Evolutionary conservation across 2,797 vertebrate genomes (phyloP).

Genomic region (Microctenopoma stevenorrisi): DNA sequence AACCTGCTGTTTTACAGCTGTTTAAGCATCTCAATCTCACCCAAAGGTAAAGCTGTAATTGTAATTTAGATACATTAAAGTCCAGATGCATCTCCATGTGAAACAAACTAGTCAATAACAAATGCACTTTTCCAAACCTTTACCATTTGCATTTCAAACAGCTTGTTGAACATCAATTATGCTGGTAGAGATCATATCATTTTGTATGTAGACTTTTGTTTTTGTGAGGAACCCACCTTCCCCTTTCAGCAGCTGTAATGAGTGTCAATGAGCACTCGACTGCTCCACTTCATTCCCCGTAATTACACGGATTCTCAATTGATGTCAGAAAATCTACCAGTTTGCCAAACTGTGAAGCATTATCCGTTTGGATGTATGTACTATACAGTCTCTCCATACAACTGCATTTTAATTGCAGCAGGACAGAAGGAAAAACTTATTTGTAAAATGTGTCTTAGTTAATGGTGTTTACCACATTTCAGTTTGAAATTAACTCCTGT

Average conservation of each 20-base stretch:
- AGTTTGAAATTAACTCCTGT: constrained; percentile 32
- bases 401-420: no score
- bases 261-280: constrained; percentile 49
- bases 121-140: not conserved
- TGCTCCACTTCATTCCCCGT: constrained; percentile 28
- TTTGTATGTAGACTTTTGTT: not conserved
- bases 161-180: constrained; percentile 14
- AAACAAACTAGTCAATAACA: not conserved
- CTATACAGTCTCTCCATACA: constrained; percentile 9
- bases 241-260: constrained; percentile 17
- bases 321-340: constrained; percentile 21
- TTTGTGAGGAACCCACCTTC: constrained; percentile 10
- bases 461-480: constrained; percentile 21
- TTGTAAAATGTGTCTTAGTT: constrained; percentile 9
- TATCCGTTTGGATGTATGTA: constrained; percentile 7
- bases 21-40: not conserved
- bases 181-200: constrained; percentile 18
- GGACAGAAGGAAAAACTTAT: constrained; percentile 11
- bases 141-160: constrained; percentile 21
- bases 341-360: constrained; percentile 1
- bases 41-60: not conserved
- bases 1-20: not conserved
- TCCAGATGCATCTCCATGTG: not conserved
- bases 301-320: constrained; percentile 43
- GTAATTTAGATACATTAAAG: not conserved